Base-by-base conservation (phyloP, 1,140 invertebrate genomes). In the Drosophila punjabiensis region DNA sequence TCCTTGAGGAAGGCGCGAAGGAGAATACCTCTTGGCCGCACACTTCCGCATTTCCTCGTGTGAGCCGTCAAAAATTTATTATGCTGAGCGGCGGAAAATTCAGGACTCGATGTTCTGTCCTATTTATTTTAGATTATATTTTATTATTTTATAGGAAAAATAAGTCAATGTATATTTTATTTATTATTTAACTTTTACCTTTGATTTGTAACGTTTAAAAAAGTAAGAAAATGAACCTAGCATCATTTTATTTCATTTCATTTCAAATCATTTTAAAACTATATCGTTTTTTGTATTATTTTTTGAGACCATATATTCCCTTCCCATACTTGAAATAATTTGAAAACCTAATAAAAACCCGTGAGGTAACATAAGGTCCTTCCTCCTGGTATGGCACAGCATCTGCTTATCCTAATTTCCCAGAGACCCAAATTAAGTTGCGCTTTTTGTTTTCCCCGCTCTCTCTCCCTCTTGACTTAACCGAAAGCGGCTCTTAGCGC, bases 51-150 rank as follows among this genome's bases (percentile, higher is more conserved):
- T 30, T 32, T 33, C 3, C 55, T 28, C 35, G 24, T 56, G 55
- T 39, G 33, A 37, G 55, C 14, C 53, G 33, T 24, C 13, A 56
- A 56, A 39, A 56, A 56, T 56, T 24, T 56, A 56, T 56, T 5
- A 9, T 14, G 55, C 14, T 16, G 14, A 58, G 20, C 14, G 28
- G 24, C 1, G 37, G 14, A n/a, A 58, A 28, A 39, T 39, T 37
- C 11, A 6, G 11, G 20, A 10, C 52, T 35, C 4, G 2, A 14
- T 5, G 4, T 35, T 35, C 20, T 13, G 30, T 4, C 0, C 20
- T 35, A 20, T 55, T 5, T 16, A 16, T 16, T 56, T 3, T 0
- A 37, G 24, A 28, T 37, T 37, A 24, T 24, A 13, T 50, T 5
- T 16, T 9, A 10, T n/a, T n/a, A n/a, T n/a, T n/a, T n/a, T 9